Conservation (phyloP, 2,888 invertebrate genomes). For the Eueremaeus valkanovi region DNA sequence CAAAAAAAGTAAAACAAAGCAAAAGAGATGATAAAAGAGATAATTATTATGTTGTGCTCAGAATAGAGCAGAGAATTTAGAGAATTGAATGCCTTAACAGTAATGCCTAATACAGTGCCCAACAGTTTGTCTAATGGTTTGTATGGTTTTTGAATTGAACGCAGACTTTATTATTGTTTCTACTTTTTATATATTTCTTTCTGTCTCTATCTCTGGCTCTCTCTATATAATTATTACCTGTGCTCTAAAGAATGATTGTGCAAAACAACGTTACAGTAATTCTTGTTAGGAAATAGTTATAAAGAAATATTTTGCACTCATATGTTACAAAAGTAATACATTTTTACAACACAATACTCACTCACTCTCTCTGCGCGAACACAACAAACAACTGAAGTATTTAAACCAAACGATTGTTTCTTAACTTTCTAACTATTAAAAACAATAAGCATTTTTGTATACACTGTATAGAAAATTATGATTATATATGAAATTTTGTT, state of each 20-base stretch:
- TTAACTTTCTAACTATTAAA: not conserved
- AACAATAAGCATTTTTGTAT: not conserved
- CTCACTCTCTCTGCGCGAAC: no score
- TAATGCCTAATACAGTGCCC: no score
- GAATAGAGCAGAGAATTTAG: not conserved
- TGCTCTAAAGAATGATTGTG: not conserved
- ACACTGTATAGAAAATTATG: not conserved
- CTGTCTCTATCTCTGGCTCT: not conserved
- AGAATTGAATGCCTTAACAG: not conserved
- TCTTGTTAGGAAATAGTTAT: not conserved
- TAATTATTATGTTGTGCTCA: not conserved
- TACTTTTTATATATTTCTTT: not conserved
- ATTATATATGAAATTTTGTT: not conserved
- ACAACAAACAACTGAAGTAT: no score
- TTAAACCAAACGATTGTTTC: not conserved
- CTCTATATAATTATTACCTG: not conserved
- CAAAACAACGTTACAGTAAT: not conserved
- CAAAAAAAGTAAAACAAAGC: not conserved
- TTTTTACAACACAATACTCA: not conserved
- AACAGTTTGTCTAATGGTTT: not conserved
- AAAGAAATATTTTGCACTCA: conserved; percentile 23
- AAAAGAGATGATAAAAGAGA: not conserved
- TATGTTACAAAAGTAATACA: conserved; percentile 23
- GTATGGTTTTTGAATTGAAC: not conserved
- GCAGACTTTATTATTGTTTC: not conserved